Conservation (phyloP, 1,140 invertebrate genomes). For the Platorchestia sp. region DNA sequence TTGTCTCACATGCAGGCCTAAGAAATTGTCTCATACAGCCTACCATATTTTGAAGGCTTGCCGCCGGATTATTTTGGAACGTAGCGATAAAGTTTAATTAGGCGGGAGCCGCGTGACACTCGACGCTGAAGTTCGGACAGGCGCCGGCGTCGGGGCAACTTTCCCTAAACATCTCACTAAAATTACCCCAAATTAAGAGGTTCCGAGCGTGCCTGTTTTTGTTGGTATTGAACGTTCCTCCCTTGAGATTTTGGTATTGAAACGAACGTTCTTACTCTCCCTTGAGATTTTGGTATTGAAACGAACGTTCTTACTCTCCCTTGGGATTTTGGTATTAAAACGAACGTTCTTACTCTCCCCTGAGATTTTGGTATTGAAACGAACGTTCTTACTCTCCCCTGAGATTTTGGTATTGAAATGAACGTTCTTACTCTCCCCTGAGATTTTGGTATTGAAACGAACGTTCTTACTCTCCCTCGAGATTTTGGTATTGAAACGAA, state of each 20-base stretch:
- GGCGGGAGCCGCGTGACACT: not conserved
- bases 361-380: too few species aligned
- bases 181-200: not conserved
- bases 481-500: too few species aligned
- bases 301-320: not conserved
- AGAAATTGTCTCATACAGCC: not conserved
- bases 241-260: not conserved
- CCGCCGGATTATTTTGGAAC: not conserved
- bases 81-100: conserved; percentile 10
- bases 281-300: not conserved
- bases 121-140: not conserved
- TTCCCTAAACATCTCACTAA: not conserved
- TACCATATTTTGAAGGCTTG: not conserved
- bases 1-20: not conserved
- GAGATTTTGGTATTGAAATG: too few species aligned
- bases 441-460: too few species aligned
- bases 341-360: too few species aligned
- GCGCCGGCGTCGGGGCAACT: not conserved
- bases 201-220: not conserved
- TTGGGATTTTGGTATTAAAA: too few species aligned
- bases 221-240: not conserved
- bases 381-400: too few species aligned
- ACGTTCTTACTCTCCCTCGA: too few species aligned
- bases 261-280: not conserved
- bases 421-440: too few species aligned